phyloP scores from a whole-genome alignment of 2,113 vertebrate species.

The Petroica traversi region DNA sequence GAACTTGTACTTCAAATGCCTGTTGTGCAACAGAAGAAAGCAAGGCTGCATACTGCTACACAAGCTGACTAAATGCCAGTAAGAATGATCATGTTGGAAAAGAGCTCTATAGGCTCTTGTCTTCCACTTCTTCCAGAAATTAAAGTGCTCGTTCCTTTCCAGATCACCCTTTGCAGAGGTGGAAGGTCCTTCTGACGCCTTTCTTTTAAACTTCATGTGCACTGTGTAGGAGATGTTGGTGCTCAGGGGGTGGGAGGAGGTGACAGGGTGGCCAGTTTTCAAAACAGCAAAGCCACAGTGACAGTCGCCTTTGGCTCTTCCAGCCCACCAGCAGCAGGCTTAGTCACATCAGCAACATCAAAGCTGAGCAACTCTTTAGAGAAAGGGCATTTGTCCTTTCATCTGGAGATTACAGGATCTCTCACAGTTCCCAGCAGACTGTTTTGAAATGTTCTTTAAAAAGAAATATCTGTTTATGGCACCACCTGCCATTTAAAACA shows the following conservation, averaged over 20 bases:
- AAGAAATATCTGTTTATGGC: slow-evolving; percentile 11
- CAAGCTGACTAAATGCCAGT: background rate
- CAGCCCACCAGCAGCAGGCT: slow-evolving; percentile 23
- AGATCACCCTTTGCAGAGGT: background rate
- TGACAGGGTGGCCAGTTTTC: background rate
- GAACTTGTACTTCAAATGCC: background rate
- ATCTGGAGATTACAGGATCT: slow-evolving; percentile 40
- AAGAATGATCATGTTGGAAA: background rate
- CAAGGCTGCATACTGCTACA: background rate
- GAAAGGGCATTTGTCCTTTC: slow-evolving; percentile 49
- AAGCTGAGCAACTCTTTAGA: background rate
- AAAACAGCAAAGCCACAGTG: background rate
- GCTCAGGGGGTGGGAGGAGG: background rate
- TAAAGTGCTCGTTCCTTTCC: background rate
- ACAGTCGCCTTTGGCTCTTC: background rate
- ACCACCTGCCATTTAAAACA: background rate
- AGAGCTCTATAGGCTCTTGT: background rate
- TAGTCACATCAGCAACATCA: slow-evolving; percentile 31
- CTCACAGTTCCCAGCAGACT: background rate
- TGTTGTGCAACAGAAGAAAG: background rate
- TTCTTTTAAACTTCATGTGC: background rate
- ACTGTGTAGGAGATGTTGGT: background rate
- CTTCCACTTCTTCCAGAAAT: background rate
- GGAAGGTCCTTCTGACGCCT: background rate
- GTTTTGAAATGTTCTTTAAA: slow-evolving; percentile 11